Evolutionary conservation across 2,888 invertebrate species (phyloP).

Genomic region (Apamea sordens): DNA sequence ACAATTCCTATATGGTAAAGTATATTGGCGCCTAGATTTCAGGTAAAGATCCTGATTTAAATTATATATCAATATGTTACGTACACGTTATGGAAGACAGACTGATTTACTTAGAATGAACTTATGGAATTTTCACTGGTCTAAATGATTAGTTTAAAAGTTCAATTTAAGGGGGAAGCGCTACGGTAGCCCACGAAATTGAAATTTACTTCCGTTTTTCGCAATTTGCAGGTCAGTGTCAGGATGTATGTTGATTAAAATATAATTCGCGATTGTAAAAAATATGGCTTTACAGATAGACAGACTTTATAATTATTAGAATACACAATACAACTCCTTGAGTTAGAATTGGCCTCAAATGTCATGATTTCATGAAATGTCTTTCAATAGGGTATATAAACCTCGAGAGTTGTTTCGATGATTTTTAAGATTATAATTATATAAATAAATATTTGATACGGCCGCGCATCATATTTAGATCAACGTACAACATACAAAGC

Average conservation of each 20-base stretch:
- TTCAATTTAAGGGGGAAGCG: slow-evolving; percentile 7
- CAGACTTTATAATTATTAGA: neutral
- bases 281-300: neutral
- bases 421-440: neutral
- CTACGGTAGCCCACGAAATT: neutral
- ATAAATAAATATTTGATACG: neutral
- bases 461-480: neutral
- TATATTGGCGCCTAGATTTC: slow-evolving; percentile 49
- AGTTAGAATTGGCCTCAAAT: neutral
- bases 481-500: neutral
- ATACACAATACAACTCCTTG: neutral
- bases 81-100: slow-evolving; percentile 80
- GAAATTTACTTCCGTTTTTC: neutral
- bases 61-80: slow-evolving; percentile 58
- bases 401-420: neutral
- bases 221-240: neutral
- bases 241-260: neutral
- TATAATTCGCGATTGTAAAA: neutral
- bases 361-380: neutral
- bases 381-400: neutral
- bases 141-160: slow-evolving; percentile 23
- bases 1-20: slow-evolving; percentile 41
- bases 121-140: slow-evolving; percentile 40
- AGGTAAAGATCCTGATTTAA: slow-evolving; percentile 48
- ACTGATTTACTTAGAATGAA: slow-evolving; percentile 71